These are phyloP conservation scores for Procapra przewalskii DNA, from an alignment of 2,113 vertebrate species.

Conservation along the genomic window DNA sequence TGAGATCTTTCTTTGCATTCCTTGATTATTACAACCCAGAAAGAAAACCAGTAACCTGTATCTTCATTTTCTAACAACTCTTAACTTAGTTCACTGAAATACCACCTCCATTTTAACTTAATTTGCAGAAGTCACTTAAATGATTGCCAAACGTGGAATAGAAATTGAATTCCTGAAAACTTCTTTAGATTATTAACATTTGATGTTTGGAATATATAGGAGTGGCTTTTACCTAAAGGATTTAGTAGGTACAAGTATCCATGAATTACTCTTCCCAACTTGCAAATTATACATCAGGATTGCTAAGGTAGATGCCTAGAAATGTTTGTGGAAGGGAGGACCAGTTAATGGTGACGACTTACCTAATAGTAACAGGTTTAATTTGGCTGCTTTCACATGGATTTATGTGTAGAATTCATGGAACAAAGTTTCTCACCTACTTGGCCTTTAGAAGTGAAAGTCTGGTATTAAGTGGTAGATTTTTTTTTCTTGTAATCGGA, in stretches of 20 bases:
- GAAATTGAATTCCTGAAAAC: not conserved
- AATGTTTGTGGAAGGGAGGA: not conserved
- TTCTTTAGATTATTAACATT: not conserved
- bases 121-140: not conserved
- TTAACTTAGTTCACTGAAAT: not conserved
- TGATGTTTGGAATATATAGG: not conserved
- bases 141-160: not conserved
- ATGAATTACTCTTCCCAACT: not conserved
- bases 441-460: not conserved
- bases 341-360: not conserved
- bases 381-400: not conserved
- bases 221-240: not conserved
- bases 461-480: not conserved
- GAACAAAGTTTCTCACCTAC: not conserved
- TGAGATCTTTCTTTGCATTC: not conserved
- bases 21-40: slow-evolving; percentile 10
- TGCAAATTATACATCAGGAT: not conserved
- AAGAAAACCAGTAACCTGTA: not conserved
- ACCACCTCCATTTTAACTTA: not conserved
- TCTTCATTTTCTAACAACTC: not conserved
- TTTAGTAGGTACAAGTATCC: not conserved
- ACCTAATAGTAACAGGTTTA: not conserved
- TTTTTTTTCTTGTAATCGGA: not conserved
- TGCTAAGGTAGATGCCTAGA: not conserved
- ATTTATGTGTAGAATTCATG: not conserved